Evolutionary conservation across 1,140 invertebrate genomes (phyloP), one percentile per base, ranked within the genome.

Genomic region (Chrysoperla carnea): DNA sequence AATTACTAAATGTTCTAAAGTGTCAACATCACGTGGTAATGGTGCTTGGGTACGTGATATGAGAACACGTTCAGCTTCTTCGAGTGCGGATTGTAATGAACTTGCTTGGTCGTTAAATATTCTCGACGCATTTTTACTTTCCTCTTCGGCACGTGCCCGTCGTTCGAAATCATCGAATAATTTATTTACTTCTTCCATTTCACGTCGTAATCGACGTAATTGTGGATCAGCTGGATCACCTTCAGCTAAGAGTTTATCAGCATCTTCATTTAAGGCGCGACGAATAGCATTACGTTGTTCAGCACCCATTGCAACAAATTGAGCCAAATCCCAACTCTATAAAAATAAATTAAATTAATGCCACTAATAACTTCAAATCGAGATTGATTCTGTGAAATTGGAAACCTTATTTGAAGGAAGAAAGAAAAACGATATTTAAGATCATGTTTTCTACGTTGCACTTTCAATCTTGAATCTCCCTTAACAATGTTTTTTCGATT

Each of bases 101-200:
- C 73, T 73, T 1, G 81, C 75, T 55, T 89, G 80, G 44, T 90
- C 85, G 43, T 76, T 84, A 60, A 94, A 91, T 41, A 87, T 75
- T 46, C 82, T 73, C 7, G 78, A 81, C 29, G 84, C 79, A 59
- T 86, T 86, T 59, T 90, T 89, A 40, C 84, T 85, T 55, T 91
- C 87, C 69, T 85, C 82, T 64, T 87, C 84, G 41, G 81, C 81
- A 42, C 81, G 67, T 13, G 87, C 85, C 40, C 82, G 70, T 45
- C 84, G 75, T 58, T 94, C 87, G 54, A 97, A 86, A 53, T 95
- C 88, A 55, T 92, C 85, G 62, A 97, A 97, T 43, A 96, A 72
- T 47, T 89, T 71, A 60, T 96, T 97, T 42, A 96, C 93, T 59
- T 94, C 85, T 36, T 89, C 82, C 67, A 98, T 92, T 69, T 97